Evolutionary conservation across 2,113 vertebrate species (phyloP), one percentile per base, ranked within the genome.

Genomic region (Apodemus speciosus): DNA sequence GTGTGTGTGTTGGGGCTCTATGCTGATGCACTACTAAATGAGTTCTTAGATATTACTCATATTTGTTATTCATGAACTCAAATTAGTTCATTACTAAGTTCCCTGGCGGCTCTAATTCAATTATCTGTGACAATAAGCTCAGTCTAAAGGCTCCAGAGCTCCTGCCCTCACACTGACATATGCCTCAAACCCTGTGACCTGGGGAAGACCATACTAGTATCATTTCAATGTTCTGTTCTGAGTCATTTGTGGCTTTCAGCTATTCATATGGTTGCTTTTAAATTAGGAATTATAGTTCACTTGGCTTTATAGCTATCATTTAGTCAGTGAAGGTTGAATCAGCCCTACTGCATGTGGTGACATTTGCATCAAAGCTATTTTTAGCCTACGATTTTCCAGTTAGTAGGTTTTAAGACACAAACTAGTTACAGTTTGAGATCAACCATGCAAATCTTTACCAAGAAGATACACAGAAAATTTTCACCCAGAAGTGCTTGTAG

Each of bases 41-140:
- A 94, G 46, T 89, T 94, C 93, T 94, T 92, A 76, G 79, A 40
- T 40, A 92, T 95, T 93, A 92, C 87, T 97, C 91, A 85, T 85
- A 88, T 92, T 85, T 96, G 58, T 71, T 94, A 95, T 87, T 94
- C 87, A 95, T 92, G 71, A 91, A 91, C 80, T 76, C 84, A 91
- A 89, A 93, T 96, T 56, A 92, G 68, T 53, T 93, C 84, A 81
- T 92, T 91, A 72, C 69, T 43, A 46, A 92, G 51, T 91, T 89
- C 91, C 90, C 89, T 5, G 43, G 85, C 43, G 89, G 64, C 80
- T 79, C 49, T 95, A 94, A 94, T 91, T 92, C 40, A 32, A 89
- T 96, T 95, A 92, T 95, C 92, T 93, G 80, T 89, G 89, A 93
- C 88, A 40, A 87, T 94, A 84, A 53, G 16, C 68, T 89, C 73